Evolutionary conservation across 2,113 vertebrate species (phyloP).

Genomic region (Siphamia tubifer): DNA sequence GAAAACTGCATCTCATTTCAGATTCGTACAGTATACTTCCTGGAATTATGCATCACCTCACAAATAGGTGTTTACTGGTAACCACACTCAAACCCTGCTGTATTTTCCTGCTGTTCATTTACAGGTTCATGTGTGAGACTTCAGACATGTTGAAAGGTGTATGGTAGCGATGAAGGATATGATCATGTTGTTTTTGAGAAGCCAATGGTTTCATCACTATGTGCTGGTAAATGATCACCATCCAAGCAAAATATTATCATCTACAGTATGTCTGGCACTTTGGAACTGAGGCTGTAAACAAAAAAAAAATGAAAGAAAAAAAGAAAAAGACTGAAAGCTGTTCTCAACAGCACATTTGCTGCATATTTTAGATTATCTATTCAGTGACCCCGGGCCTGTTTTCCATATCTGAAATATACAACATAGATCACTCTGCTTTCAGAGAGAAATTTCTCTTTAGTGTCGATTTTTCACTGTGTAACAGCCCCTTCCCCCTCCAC

Average conservation of each 20-base stretch:
- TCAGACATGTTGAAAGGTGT: slow-evolving; percentile 10
- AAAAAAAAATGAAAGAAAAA: slow-evolving; percentile 15
- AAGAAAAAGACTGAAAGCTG: slow-evolving; percentile 24
- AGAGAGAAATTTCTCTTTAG: slow-evolving; percentile 13
- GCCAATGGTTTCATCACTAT: slow-evolving; percentile 34
- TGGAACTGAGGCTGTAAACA: slow-evolving; percentile 29
- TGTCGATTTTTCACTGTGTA: slow-evolving; percentile 9
- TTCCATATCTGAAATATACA: slow-evolving; percentile 32
- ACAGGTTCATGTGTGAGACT: background rate
- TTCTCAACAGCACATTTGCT: slow-evolving; percentile 8
- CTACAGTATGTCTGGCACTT: background rate
- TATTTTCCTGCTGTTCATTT: background rate
- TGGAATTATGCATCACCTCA: slow-evolving; percentile 17
- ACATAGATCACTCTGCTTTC: slow-evolving; percentile 6
- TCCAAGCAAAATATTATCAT: slow-evolving; percentile 29
- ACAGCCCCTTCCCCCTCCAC: background rate
- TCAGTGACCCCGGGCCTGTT: slow-evolving; percentile 10
- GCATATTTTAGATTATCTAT: slow-evolving; percentile 30
- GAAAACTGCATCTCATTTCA: background rate
- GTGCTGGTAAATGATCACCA: slow-evolving; percentile 35
- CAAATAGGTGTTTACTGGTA: slow-evolving; percentile 17
- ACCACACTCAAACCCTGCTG: background rate
- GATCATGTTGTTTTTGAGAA: slow-evolving; percentile 8
- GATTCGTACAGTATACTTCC: slow-evolving; percentile 7
- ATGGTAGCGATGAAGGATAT: background rate